Evolutionary conservation across 2,888 invertebrate species (phyloP).

Genomic region (Acanthosoma haemorrhoidale): DNA sequence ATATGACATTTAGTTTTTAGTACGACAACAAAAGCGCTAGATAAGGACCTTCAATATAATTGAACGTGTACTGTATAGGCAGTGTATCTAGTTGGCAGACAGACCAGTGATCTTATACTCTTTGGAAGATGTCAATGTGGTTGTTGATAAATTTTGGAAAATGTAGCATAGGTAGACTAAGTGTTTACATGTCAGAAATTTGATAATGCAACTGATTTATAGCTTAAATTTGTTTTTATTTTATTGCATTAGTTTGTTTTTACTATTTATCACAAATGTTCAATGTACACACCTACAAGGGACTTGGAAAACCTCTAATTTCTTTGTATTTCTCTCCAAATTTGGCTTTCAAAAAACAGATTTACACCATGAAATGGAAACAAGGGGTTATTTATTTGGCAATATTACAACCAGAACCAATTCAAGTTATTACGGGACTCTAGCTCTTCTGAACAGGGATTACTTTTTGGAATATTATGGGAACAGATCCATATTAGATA

Average conservation of each 20-base stretch:
- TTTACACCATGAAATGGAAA: constrained; percentile 72
- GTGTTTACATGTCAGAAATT: background rate
- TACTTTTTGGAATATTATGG: constrained; percentile 88
- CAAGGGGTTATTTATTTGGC: constrained; percentile 93
- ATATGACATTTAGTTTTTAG: too few species aligned
- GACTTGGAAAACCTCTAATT: constrained; percentile 62
- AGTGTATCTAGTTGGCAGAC: too few species aligned
- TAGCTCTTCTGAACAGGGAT: constrained; percentile 83
- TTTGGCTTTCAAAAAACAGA: constrained; percentile 97
- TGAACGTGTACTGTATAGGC: too few species aligned
- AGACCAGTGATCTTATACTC: too few species aligned
- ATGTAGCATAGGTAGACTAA: too few species aligned
- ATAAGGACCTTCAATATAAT: too few species aligned
- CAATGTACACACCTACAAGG: constrained; percentile 54
- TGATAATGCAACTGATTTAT: background rate
- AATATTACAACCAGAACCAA: constrained; percentile 74
- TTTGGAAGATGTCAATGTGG: too few species aligned
- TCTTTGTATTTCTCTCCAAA: constrained; percentile 87
- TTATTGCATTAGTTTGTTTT: background rate
- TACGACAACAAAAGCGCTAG: too few species aligned
- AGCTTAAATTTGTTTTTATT: background rate
- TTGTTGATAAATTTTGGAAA: too few species aligned
- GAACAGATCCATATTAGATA: constrained; percentile 60
- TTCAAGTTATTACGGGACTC: constrained; percentile 65
- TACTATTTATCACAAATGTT: background rate